Evolutionary conservation across 1,140 invertebrate genomes (phyloP).

Genomic region (Microplitis mediator): DNA sequence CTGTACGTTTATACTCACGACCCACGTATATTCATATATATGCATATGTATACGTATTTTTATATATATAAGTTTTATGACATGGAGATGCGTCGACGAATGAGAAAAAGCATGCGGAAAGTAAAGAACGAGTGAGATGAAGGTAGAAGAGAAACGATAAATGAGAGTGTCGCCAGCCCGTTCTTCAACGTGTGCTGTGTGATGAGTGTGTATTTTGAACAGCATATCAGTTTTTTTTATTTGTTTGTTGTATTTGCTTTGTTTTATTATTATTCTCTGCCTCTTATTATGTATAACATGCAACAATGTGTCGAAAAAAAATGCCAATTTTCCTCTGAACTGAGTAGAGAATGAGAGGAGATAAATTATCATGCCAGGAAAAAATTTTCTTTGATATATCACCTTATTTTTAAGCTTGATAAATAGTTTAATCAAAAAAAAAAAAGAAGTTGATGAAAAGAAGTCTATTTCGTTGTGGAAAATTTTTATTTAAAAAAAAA

Average conservation of each 20-base stretch:
- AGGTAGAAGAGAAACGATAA: slow-evolving; percentile 22
- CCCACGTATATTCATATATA: not conserved
- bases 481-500: no score
- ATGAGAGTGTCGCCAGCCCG: slow-evolving; percentile 29
- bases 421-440: no score
- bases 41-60: no score
- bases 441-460: no score
- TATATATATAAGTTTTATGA: not conserved
- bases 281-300: not conserved
- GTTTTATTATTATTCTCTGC: not conserved
- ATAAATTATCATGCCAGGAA: no score
- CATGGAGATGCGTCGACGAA: slow-evolving; percentile 2
- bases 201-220: slow-evolving; percentile 20
- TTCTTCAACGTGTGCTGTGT: slow-evolving; percentile 11
- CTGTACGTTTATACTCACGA: not conserved
- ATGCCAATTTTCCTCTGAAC: no score
- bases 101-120: not conserved
- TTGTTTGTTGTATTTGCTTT: not conserved
- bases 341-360: no score
- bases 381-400: no score
- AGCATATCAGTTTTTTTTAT: slow-evolving; percentile 2
- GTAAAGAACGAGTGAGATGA: not conserved
- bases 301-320: not conserved
- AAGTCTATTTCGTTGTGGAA: no score
- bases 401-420: no score